Percentiles rank a stretch among this genome's conserved stretches.
phyloP scores from a whole-genome alignment of 2,113 vertebrate genomes.

The Sylvilagus bachmani region DNA sequence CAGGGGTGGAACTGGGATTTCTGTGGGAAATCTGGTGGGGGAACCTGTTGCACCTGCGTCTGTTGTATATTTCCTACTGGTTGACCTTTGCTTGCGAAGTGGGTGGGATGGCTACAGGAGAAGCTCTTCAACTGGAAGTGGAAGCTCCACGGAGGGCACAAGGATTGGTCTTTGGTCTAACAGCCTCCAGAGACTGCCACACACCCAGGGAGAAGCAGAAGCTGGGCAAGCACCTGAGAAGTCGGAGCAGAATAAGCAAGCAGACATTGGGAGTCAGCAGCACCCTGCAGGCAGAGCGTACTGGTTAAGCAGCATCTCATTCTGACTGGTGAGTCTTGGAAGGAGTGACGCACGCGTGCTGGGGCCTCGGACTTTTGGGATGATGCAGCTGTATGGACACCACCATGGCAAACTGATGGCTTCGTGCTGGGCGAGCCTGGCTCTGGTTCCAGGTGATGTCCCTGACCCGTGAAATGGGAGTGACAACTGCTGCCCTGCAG shows the following conservation, averaged over 20 bases:
- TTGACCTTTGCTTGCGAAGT: not conserved
- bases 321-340: not conserved
- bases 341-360: fast-evolving
- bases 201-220: not conserved
- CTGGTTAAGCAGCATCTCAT: not conserved
- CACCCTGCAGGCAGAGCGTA: not conserved
- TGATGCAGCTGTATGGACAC: fast-evolving
- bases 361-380: not conserved
- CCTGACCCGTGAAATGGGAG: not conserved
- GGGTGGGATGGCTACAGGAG: fast-evolving
- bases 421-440: not conserved
- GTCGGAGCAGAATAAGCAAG: not conserved
- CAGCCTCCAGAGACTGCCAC: no score
- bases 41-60: not conserved
- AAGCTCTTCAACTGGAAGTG: not conserved
- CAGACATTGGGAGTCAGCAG: fast-evolving
- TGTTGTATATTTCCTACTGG: not conserved
- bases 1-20: not conserved
- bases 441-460: not conserved
- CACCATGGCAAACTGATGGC: not conserved
- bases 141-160: not conserved
- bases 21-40: no score
- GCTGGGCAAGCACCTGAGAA: not conserved
- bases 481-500: not conserved
- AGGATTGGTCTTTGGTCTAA: not conserved